These are phyloP conservation scores for Coturnix japonica DNA, from an alignment of 2,113 vertebrate genomes.

Conservation along the genomic window DNA sequence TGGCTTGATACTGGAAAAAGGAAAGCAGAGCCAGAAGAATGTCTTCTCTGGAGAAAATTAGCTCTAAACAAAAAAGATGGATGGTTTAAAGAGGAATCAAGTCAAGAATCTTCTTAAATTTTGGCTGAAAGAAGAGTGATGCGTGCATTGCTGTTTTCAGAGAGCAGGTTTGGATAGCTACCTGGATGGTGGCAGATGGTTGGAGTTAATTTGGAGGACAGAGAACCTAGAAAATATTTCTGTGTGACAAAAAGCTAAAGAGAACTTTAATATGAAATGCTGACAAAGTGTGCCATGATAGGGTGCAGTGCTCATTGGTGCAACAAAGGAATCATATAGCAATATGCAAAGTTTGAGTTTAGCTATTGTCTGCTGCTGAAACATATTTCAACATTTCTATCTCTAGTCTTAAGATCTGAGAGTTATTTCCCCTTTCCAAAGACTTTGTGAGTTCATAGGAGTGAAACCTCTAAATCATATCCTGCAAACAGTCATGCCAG, in stretches of 20 bases:
- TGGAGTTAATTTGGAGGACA: not conserved
- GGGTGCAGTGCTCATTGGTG: not conserved
- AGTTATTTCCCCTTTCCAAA: not conserved
- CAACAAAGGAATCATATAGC: not conserved
- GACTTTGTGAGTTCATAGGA: not conserved
- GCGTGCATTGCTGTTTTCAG: not conserved
- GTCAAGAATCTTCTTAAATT: not conserved
- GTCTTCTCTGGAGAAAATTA: not conserved
- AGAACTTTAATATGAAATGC: not conserved
- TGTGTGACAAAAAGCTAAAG: not conserved
- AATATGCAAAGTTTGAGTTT: not conserved
- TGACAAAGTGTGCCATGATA: not conserved
- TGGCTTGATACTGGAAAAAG: conserved; percentile 2
- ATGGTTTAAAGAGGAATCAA: not conserved
- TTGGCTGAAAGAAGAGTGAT: not conserved
- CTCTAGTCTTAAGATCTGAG: not conserved
- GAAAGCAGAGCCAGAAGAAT: not conserved
- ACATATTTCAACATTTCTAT: not conserved
- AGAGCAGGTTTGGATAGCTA: not conserved
- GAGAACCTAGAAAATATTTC: not conserved
- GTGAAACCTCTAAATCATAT: conserved; percentile 21
- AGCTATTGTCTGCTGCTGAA: not conserved
- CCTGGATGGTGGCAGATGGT: not conserved
- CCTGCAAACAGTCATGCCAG: conserved; percentile 12
- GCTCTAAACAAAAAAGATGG: conserved; percentile 11